These are phyloP conservation scores for Eubasilissa splendida DNA, from an alignment of 2,888 invertebrate genomes.

Conservation along the genomic window DNA sequence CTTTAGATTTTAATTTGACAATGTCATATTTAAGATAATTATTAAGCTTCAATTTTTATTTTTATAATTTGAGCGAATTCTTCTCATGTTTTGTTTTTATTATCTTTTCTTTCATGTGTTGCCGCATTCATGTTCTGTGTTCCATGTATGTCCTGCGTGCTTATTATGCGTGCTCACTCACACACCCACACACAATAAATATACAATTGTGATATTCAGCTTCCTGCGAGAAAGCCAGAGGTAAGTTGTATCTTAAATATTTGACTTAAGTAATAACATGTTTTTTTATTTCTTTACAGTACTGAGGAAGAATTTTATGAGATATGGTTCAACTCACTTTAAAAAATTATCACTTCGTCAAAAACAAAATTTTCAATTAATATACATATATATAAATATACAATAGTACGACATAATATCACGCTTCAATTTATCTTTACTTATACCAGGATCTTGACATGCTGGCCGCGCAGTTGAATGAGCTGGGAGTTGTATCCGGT, in stretches of 20 bases:
- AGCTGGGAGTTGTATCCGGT: constrained; percentile 87
- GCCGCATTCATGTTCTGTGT: constrained; percentile 66
- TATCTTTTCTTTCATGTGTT: constrained; percentile 74
- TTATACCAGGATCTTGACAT: constrained; percentile 92
- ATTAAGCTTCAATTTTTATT: too few relatives aligned
- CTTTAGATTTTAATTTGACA: constrained; percentile 19
- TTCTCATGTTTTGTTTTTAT: constrained; percentile 30
- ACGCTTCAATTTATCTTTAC: constrained; percentile 48
- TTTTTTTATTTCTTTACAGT: too few relatives aligned
- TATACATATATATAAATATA: too few relatives aligned
- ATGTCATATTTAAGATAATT: background rate
- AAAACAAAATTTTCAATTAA: too few relatives aligned
- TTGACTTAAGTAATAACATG: too few relatives aligned
- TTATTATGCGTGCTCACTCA: constrained; percentile 53
- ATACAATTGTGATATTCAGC: constrained; percentile 68
- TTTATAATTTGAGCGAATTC: too few relatives aligned
- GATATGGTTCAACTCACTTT: too few relatives aligned
- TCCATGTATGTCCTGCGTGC: constrained; percentile 57
- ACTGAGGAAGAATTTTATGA: too few relatives aligned
- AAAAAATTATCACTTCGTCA: too few relatives aligned
- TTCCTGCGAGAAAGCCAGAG: constrained; percentile 92
- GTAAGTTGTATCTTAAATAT: constrained; percentile 71
- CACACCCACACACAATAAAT: constrained; percentile 39
- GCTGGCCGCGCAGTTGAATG: constrained; percentile 95
- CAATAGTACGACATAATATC: too few relatives aligned